Base-by-base conservation (phyloP, 2,888 invertebrate species). In the Yponomeuta cagnagella region DNA sequence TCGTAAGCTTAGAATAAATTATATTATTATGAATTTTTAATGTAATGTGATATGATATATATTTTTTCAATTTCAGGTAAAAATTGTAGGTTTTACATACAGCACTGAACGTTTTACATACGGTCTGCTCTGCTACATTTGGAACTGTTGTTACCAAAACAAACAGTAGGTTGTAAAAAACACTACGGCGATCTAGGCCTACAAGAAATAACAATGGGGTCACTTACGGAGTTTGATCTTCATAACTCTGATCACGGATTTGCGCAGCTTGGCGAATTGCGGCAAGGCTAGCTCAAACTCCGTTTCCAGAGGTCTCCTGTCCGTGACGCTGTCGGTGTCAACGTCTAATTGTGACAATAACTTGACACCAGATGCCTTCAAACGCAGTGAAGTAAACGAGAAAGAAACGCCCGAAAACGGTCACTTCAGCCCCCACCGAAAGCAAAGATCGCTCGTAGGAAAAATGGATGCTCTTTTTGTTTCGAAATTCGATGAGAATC, bases 201-300 rank as follows among this genome's bases (percentile, higher is more conserved):
- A 58, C 15, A 8, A 58, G 52, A 72, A 68, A 48, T 6, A 30
- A 30, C n/a, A 30, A 30, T 67, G 31, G 9, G 52, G 52, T 30
- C 33, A 88, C 92, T 91, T 77, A 92, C 92, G 92, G 84, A 92
- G 81, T 85, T 91, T 91, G 79, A 92, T 92, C 86, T 92, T 92
- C 92, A 92, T 92, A 79, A 92, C 91, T 87, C 89, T 90, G 78
- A 92, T 92, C 84, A 91, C 90, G 76, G 92, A 91, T 79, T 83
- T 91, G 77, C 87, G 86, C 87, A 89, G 89, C 87, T 87, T 91
- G 90, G 80, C 84, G 83, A 84, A 68, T 80, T 86, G 85, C 80
- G 77, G 80, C 79, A 78, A 82, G 77, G 75, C 74, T 78, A 79
- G 77, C 80, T 71, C 48, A 66, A 72, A 70, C 78, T 78, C 76